These are phyloP conservation scores for Tolypeutes matacus DNA, from an alignment of 2,797 vertebrate genomes.

Conservation along the genomic window DNA sequence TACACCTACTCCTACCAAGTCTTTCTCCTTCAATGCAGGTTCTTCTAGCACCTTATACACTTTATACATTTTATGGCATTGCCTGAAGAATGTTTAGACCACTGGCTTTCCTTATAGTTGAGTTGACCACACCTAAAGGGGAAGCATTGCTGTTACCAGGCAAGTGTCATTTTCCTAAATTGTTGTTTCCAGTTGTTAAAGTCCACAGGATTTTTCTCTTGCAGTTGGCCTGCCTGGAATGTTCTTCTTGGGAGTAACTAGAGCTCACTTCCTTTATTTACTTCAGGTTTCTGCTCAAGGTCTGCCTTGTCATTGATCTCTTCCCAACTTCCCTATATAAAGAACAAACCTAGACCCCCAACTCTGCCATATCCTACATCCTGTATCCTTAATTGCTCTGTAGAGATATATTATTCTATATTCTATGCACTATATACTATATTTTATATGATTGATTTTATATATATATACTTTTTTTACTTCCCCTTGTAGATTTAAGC, in stretches of 20 bases:
- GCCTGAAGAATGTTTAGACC: background rate
- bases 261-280: slow-evolving; percentile 20
- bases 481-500: background rate
- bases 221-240: background rate
- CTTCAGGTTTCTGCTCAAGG: background rate
- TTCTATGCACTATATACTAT: too few species aligned
- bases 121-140: background rate
- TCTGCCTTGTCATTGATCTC: background rate
- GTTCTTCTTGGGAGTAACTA: background rate
- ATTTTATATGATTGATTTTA: background rate
- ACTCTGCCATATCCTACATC: background rate
- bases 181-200: slow-evolving; percentile 25
- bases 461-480: background rate
- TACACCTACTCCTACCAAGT: background rate
- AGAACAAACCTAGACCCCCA: background rate
- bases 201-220: background rate
- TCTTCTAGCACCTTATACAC: background rate
- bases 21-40: background rate
- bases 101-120: background rate
- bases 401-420: background rate
- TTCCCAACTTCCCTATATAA: background rate
- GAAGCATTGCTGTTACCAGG: background rate
- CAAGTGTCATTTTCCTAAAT: background rate
- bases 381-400: background rate
- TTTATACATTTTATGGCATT: background rate